A percentile compares a stretch with the other conserved stretches of the same genome.
phyloP scores from a whole-genome alignment of 2,113 vertebrate genomes.

The Raja brachyura region DNA sequence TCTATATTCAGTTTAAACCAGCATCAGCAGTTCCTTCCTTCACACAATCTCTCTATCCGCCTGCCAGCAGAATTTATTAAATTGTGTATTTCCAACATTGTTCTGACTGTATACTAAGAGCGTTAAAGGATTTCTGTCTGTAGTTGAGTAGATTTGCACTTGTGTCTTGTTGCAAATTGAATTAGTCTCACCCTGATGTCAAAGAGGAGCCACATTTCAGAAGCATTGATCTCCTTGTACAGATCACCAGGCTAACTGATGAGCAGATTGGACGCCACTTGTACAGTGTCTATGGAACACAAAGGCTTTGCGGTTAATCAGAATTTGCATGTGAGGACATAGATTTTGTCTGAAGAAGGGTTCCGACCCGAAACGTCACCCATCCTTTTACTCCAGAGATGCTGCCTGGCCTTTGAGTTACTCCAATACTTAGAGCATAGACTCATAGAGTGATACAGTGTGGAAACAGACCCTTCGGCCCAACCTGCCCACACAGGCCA shows the following conservation, averaged over 20 bases:
- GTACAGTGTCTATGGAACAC: neutral
- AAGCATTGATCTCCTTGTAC: neutral
- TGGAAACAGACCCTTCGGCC: too few species aligned
- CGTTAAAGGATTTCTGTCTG: slow-evolving; percentile 14
- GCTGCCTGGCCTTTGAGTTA: too few species aligned
- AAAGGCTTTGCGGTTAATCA: neutral
- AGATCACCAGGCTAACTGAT: neutral
- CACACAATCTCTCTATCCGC: neutral
- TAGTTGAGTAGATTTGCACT: slow-evolving; percentile 14
- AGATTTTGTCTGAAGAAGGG: too few species aligned
- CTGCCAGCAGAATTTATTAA: neutral
- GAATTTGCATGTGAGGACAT: neutral
- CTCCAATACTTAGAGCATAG: too few species aligned
- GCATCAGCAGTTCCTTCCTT: too few species aligned
- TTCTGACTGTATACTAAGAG: neutral
- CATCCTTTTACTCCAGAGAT: too few species aligned
- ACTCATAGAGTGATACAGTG: too few species aligned
- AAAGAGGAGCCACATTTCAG: neutral
- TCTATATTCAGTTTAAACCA: too few species aligned
- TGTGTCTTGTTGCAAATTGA: slow-evolving; percentile 13
- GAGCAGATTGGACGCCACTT: neutral
- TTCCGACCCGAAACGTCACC: too few species aligned
- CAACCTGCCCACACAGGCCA: too few species aligned
- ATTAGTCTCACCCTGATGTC: neutral
- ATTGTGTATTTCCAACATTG: neutral